Evolutionary conservation across 2,888 invertebrate genomes (phyloP).

Genomic region (Hypsopygia costalis): DNA sequence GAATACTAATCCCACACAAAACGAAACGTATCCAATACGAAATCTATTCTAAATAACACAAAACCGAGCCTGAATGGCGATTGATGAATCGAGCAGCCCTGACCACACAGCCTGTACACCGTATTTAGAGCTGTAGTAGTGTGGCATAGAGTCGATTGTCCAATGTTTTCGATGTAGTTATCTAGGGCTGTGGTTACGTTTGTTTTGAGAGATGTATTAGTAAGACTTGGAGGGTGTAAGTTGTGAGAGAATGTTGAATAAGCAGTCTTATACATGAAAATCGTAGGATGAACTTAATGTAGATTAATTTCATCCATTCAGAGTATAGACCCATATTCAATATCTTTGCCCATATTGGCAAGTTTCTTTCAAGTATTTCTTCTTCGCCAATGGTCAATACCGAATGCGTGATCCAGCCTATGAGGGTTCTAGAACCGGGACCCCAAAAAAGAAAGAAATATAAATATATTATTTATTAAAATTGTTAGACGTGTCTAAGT

Average conservation of each 20-base stretch:
- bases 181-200: constrained; percentile 4
- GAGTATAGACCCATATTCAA: no score
- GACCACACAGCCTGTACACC: background rate
- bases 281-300: no score
- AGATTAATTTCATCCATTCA: no score
- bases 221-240: background rate
- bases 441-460: no score
- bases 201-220: constrained; percentile 7
- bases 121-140: background rate
- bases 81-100: constrained; percentile 8
- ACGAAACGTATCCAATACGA: background rate
- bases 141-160: background rate
- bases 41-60: background rate
- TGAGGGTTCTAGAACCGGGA: no score
- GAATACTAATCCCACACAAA: background rate
- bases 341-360: no score
- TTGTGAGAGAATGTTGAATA: background rate
- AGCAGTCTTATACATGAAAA: no score
- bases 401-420: no score
- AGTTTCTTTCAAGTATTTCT: no score
- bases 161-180: background rate
- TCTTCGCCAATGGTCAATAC: no score
- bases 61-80: constrained; percentile 6
- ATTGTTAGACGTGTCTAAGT: no score
- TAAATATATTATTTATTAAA: no score